Evolutionary conservation across 2,797 vertebrate species (phyloP).

Genomic region (Tapirus indicus): DNA sequence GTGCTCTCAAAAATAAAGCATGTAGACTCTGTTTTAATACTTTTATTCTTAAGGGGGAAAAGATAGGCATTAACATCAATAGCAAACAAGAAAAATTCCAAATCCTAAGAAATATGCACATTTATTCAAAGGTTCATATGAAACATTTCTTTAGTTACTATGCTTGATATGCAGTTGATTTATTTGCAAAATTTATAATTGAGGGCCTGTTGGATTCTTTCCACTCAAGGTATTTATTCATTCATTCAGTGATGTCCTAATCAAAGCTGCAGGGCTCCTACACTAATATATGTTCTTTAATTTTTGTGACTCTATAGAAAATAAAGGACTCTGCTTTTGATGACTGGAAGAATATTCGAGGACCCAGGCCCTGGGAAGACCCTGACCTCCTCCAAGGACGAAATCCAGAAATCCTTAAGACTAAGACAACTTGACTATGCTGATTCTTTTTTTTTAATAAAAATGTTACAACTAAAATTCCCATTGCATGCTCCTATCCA

Average conservation of each 20-base stretch:
- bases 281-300: conserved; percentile 73
- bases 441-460: conserved; percentile 42
- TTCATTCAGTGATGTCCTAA: neutral
- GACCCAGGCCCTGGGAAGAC: conserved; percentile 97
- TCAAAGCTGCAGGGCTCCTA: conserved; percentile 4
- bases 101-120: neutral
- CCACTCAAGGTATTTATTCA: neutral
- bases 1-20: conserved; percentile 17
- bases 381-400: conserved; percentile 89
- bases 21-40: neutral
- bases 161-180: neutral
- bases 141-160: neutral
- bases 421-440: conserved; percentile 82
- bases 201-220: neutral
- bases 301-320: conserved; percentile 90
- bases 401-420: conserved; percentile 80
- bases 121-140: no score
- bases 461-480: conserved; percentile 57
- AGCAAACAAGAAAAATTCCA: conserved; percentile 51
- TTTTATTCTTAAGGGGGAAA: neutral
- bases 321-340: conserved; percentile 90
- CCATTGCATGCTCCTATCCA: conserved; percentile 20
- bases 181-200: conserved; percentile 40
- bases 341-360: conserved; percentile 96
- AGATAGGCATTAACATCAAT: conserved; percentile 10